Conservation (phyloP, 2,113 vertebrate species). For the Eulacestoma nigropectus region DNA sequence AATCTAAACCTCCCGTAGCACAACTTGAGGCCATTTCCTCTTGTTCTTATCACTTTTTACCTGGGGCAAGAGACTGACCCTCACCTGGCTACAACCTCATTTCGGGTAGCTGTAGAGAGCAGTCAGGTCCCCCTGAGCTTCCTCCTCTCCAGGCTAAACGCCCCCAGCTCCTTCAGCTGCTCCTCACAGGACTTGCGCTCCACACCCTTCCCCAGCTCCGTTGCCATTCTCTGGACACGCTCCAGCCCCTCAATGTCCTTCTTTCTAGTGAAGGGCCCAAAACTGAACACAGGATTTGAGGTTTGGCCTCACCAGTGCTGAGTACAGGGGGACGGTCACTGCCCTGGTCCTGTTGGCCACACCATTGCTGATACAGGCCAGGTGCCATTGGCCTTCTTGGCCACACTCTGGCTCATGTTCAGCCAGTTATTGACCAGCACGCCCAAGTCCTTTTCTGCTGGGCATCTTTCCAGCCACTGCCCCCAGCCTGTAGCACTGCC, state of each 20-base stretch:
- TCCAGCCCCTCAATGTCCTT: not conserved
- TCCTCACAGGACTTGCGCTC: fast-evolving
- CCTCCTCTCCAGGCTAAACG: fast-evolving
- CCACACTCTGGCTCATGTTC: fast-evolving
- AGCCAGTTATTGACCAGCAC: fast-evolving
- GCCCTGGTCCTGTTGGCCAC: not conserved
- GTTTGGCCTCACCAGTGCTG: not conserved
- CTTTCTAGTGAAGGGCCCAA: not conserved
- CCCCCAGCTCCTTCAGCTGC: not conserved
- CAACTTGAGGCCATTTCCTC: not conserved
- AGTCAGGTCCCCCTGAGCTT: not conserved
- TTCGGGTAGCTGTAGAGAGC: not conserved
- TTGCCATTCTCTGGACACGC: not conserved
- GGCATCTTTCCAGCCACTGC: not conserved
- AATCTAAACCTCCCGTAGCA: not conserved
- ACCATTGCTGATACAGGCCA: not conserved
- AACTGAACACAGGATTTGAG: not conserved
- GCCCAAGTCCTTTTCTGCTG: fast-evolving
- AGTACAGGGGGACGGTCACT: not conserved
- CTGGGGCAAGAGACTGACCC: not conserved
- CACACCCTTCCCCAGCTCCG: not conserved
- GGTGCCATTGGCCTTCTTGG: not conserved
- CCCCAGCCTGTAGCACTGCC: not conserved
- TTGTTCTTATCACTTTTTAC: not conserved
- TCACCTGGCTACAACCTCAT: not conserved